Conservation (phyloP, 2,113 vertebrate species). For the Colinus virginianus region DNA sequence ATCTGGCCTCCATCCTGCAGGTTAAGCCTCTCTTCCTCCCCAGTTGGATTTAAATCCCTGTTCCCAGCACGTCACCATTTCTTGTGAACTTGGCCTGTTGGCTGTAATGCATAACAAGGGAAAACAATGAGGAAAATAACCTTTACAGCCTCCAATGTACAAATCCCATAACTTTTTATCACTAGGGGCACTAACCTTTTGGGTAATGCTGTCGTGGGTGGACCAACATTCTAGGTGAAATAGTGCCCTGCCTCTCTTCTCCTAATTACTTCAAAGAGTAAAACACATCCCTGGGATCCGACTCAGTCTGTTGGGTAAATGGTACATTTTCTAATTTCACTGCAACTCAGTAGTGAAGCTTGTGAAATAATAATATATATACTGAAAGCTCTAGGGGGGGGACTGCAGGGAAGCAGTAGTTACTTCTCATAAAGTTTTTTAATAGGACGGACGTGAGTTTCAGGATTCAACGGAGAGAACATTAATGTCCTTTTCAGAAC, state of each 20-base stretch:
- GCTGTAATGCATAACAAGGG: neutral
- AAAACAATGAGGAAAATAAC: constrained; percentile 32
- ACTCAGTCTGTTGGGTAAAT: constrained; percentile 58
- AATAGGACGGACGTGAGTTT: constrained; percentile 44
- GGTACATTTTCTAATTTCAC: constrained; percentile 66
- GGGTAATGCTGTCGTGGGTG: neutral
- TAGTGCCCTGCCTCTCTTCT: constrained; percentile 5
- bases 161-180: constrained; percentile 29
- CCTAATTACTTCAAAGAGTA: constrained; percentile 50
- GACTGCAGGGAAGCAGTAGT: constrained; percentile 55
- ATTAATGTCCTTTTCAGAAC: constrained; percentile 71
- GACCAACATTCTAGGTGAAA: constrained; percentile 32
- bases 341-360: constrained; percentile 66
- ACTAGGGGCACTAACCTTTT: constrained; percentile 6
- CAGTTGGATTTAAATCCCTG: constrained; percentile 15
- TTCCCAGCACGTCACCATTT: constrained; percentile 29
- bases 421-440: constrained; percentile 73
- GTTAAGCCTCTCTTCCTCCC: neutral
- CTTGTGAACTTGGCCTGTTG: neutral
- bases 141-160: neutral
- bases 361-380: constrained; percentile 75
- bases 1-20: neutral
- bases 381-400: constrained; percentile 58
- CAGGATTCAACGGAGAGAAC: constrained; percentile 67
- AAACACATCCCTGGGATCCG: constrained; percentile 56